A percentile compares a stretch with the other conserved stretches of the same genome.
These are phyloP conservation scores for Pristionchus arcanus DNA, from an alignment of 2,888 invertebrate genomes.

Conservation along the genomic window DNA sequence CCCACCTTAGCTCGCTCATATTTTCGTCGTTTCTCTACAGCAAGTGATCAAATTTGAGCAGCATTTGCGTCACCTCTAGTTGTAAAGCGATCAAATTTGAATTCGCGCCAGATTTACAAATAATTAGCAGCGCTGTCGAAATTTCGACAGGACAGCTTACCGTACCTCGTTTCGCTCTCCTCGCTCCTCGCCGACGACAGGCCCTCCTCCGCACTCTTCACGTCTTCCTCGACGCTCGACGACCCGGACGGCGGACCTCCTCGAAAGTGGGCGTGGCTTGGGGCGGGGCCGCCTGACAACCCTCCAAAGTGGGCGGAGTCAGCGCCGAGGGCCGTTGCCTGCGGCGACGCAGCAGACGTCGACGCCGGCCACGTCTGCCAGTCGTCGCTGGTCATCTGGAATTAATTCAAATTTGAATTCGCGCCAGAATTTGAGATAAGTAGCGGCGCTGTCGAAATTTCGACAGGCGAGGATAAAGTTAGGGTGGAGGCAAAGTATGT, in stretches of 20 bases:
- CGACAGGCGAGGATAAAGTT: neutral
- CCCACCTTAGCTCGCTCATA: neutral
- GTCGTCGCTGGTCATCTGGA: constrained; percentile 36
- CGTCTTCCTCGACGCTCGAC: neutral
- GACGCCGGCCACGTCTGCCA: constrained; percentile 49
- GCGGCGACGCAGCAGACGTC: constrained; percentile 14
- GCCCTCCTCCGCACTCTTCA: neutral
- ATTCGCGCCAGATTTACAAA: no score
- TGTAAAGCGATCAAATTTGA: no score
- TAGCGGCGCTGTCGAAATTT: constrained; percentile 10
- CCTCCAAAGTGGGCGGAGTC: constrained; percentile 30
- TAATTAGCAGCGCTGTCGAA: neutral
- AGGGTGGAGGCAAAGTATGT: neutral
- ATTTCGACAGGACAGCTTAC: neutral
- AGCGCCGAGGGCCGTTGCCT: neutral
- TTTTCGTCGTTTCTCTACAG: neutral
- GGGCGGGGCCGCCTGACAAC: neutral
- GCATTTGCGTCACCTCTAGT: no score
- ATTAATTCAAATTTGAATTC: constrained; percentile 31
- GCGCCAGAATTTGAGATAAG: neutral
- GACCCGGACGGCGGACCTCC: neutral
- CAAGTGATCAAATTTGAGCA: neutral
- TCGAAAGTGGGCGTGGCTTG: neutral
- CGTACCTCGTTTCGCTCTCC: neutral
- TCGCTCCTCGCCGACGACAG: neutral